Evolutionary conservation across 2,113 vertebrate species (phyloP).

Genomic region (Triplophysa siluroides): DNA sequence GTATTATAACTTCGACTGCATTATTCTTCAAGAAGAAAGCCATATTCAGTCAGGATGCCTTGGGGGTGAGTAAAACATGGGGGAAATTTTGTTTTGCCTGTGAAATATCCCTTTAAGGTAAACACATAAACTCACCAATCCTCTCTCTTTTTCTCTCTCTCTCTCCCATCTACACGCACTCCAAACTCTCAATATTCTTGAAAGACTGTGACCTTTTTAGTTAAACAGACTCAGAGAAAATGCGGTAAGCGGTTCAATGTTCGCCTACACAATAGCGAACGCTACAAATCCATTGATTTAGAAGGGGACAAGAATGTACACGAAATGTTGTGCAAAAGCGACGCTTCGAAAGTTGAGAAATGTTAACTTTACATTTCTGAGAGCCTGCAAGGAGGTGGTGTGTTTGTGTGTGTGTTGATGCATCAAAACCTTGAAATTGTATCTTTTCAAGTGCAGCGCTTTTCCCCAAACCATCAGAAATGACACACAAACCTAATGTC

Average conservation of each 20-base stretch:
- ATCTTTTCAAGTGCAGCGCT: slow-evolving; percentile 3
- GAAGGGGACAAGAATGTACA: no score
- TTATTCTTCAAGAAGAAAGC: no score
- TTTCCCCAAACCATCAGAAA: background rate
- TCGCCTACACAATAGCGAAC: background rate
- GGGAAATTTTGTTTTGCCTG: no score
- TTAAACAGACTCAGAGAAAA: slow-evolving; percentile 28
- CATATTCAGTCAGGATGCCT: no score
- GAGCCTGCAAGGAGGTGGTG: no score
- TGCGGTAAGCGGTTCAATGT: background rate
- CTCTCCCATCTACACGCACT: slow-evolving; percentile 1
- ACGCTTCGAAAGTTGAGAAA: background rate
- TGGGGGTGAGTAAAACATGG: no score
- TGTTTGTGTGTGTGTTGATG: background rate
- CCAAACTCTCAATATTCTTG: slow-evolving; percentile 2
- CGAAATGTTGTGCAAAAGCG: no score
- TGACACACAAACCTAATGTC: background rate
- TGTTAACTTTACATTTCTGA: background rate
- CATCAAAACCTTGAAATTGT: background rate
- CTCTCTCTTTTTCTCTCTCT: background rate
- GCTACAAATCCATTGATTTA: background rate
- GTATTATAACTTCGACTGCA: no score
- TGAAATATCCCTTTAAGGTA: background rate
- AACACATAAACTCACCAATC: background rate
- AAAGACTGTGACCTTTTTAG: slow-evolving; percentile 36